phyloP scores from a whole-genome alignment of 2,888 invertebrate genomes.

The Lochmaea capreae region DNA sequence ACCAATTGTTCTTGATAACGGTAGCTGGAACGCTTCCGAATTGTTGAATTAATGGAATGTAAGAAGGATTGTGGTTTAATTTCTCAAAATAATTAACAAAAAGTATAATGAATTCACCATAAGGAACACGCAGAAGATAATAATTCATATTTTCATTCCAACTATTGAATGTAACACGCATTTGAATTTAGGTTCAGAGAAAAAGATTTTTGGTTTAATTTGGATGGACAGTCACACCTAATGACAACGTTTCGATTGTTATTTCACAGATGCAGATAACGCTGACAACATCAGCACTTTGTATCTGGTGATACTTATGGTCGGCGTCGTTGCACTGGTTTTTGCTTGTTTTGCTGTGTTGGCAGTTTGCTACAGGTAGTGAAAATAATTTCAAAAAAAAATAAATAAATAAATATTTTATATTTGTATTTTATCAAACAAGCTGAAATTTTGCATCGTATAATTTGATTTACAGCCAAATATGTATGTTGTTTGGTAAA shows the following conservation, averaged over 20 bases:
- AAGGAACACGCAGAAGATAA: no score
- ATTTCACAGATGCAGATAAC: conserved; percentile 77
- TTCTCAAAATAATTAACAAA: no score
- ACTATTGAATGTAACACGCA: background rate
- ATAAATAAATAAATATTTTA: conserved; percentile 24
- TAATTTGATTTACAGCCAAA: background rate
- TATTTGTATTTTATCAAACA: conserved; percentile 27
- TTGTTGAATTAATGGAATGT: no score
- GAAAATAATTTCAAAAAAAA: conserved; percentile 28
- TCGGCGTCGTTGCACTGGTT: conserved; percentile 91
- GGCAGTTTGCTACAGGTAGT: conserved; percentile 96
- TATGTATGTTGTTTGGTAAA: conserved; percentile 8
- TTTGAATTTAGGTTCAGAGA: background rate
- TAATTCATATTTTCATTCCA: no score
- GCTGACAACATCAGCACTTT: conserved; percentile 89
- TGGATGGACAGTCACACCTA: background rate
- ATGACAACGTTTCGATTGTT: conserved; percentile 21
- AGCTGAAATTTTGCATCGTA: background rate
- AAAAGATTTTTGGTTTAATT: background rate
- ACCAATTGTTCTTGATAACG: no score
- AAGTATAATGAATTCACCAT: no score
- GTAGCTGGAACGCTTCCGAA: no score
- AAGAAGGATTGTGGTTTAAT: no score
- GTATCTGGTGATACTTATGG: conserved; percentile 92
- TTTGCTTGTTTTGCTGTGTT: conserved; percentile 95